Base-by-base conservation (phyloP, 2,888 invertebrate species). In the Plemyria rubiginata region DNA sequence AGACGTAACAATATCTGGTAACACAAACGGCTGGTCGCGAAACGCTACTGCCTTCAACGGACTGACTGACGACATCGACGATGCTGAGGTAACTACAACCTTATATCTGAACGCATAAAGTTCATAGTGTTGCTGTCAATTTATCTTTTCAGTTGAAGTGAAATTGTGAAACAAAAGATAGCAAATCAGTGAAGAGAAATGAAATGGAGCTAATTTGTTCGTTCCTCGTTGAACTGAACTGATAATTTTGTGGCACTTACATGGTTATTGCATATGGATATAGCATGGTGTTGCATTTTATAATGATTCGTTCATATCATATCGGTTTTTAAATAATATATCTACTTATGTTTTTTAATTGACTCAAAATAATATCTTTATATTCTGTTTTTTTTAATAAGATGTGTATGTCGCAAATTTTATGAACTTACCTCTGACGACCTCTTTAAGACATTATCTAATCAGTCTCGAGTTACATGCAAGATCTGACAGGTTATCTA, bases 41-140 rank as follows among this genome's bases (percentile, higher is more conserved):
- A 89, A 88, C 57, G 78, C 90, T 0, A 82, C 45, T 0, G 45
- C 92, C 0, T 93, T 93, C 81, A 93, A 93, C 75, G 93, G 93
- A 4, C 83, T 93, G 0, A 92, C 93, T 0, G 93, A 93, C 65
- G 93, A 93, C 73, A 88, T 92, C 15, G 93, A 93, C 65, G 93
- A 93, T 54, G 73, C 87, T 0, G 93, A 93, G 92, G 93, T 93
- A 87, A 82, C 66, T 72, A 55, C 29, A 54, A 49, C 40, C 48
- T 65, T 73, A 68, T 61, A 43, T 28, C 7, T 12, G n/a, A 32
- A 50, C 1, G 2, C 5, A 41, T 63, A 61, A 36, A 53, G 50
- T 36, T 49, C 13, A 49, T 16, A 41, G 15, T 0, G n/a, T 0
- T 38, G 11, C 36, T 2, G 11, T 11, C 11, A 38, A 38, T 1